Evolutionary conservation across 2,888 invertebrate species (phyloP).

Genomic region (Chymomyza caudatula): DNA sequence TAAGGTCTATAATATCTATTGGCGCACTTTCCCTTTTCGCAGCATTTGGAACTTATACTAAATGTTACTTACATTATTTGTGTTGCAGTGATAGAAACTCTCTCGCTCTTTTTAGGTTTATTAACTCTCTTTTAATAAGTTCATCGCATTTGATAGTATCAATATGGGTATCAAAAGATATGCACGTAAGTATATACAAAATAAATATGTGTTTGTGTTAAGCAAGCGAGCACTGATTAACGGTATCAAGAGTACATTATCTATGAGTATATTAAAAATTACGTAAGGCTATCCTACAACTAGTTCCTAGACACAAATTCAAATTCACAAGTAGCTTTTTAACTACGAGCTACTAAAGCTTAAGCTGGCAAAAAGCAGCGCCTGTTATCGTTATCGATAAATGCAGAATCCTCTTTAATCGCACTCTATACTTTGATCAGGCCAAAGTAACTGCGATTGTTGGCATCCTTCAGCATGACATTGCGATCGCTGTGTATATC

Average conservation of each 20-base stretch:
- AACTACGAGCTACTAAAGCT: constrained; percentile 27
- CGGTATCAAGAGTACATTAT: not conserved
- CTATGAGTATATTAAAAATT: not conserved
- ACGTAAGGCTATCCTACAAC: not conserved
- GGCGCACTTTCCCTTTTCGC: too few species aligned
- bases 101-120: not conserved
- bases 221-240: too few species aligned
- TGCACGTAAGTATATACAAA: not conserved
- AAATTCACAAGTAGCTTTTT: not conserved
- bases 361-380: constrained; percentile 19
- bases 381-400: not conserved
- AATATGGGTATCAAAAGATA: not conserved
- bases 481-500: constrained; percentile 80
- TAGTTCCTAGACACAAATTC: not conserved
- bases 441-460: constrained; percentile 90
- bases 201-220: not conserved
- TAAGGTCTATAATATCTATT: too few species aligned
- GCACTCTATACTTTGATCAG: constrained; percentile 80
- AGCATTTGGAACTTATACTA: too few species aligned
- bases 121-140: not conserved
- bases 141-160: not conserved
- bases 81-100: too few species aligned
- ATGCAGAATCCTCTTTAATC: not conserved
- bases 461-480: constrained; percentile 80
- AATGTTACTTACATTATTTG: too few species aligned